Percentiles rank a stretch among this genome's conserved stretches.
phyloP scores from a whole-genome alignment of 2,113 vertebrate species.

The Oxyura jamaicensis region DNA sequence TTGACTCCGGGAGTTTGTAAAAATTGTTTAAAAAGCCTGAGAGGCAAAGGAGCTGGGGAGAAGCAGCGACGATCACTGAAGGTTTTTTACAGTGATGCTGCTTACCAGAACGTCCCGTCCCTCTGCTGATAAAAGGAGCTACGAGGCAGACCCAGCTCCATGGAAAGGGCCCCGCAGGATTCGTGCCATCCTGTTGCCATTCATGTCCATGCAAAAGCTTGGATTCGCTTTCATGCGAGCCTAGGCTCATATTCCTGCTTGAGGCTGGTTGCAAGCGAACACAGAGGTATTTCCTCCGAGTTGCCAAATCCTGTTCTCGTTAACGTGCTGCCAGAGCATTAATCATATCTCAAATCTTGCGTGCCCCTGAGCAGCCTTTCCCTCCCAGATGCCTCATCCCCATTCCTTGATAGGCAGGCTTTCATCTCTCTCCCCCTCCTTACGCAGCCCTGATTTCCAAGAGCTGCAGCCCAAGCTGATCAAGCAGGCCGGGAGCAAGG shows the following conservation, averaged over 20 bases:
- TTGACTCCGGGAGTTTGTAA: background rate
- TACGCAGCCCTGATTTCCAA: background rate
- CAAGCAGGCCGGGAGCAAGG: background rate
- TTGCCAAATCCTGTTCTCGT: constrained; percentile 20
- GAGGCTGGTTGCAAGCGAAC: background rate
- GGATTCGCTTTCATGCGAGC: background rate
- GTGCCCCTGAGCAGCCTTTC: constrained; percentile 8
- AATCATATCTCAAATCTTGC: constrained; percentile 10
- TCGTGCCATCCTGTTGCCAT: background rate
- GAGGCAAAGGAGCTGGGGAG: background rate
- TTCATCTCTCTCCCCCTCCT: constrained; percentile 9
- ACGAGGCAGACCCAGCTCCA: background rate
- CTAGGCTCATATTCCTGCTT: background rate
- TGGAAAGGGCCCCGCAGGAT: background rate
- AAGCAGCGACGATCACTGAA: background rate
- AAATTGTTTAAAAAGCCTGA: background rate
- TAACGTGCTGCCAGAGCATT: constrained; percentile 29
- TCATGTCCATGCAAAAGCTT: background rate
- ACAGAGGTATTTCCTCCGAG: constrained; percentile 31
- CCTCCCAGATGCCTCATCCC: constrained; percentile 30
- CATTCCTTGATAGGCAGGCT: constrained; percentile 37
- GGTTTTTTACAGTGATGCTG: background rate
- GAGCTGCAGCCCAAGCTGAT: background rate
- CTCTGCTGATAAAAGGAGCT: background rate
- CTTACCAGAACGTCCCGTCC: background rate